These are phyloP conservation scores for Drosophila kanapiae DNA, from an alignment of 1,140 invertebrate species.

Conservation along the genomic window DNA sequence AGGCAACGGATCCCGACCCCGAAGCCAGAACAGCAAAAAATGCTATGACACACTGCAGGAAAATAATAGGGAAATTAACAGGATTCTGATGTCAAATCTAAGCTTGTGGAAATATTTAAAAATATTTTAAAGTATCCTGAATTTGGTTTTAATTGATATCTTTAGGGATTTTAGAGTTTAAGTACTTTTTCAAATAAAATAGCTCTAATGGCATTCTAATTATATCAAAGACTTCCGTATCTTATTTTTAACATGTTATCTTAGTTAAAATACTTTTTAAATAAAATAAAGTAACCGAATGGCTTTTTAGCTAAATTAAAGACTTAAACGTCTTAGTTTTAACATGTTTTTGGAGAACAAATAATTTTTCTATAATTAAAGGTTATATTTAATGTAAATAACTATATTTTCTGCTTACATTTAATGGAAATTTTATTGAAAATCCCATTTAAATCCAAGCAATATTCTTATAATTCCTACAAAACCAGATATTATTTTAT, in stretches of 20 bases:
- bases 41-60: slow-evolving; percentile 16
- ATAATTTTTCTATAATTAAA: background rate
- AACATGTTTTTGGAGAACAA: background rate
- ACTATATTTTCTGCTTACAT: background rate
- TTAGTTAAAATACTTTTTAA: too few species aligned
- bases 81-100: background rate
- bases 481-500: too few species aligned
- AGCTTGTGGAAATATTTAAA: background rate
- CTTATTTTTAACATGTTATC: too few species aligned
- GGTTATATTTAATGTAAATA: background rate
- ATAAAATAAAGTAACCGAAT: background rate
- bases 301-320: background rate
- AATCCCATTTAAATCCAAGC: background rate
- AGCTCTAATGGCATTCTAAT: too few species aligned
- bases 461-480: too few species aligned
- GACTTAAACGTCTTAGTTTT: background rate
- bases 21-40: slow-evolving; percentile 18
- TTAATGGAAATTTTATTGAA: background rate
- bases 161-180: background rate
- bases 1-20: slow-evolving; percentile 38
- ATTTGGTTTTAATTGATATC: background rate
- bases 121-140: background rate
- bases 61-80: background rate
- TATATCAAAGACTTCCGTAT: too few species aligned
- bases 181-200: too few species aligned